Evolutionary conservation across 2,113 vertebrate species (phyloP).

Genomic region (Cervus canadensis): DNA sequence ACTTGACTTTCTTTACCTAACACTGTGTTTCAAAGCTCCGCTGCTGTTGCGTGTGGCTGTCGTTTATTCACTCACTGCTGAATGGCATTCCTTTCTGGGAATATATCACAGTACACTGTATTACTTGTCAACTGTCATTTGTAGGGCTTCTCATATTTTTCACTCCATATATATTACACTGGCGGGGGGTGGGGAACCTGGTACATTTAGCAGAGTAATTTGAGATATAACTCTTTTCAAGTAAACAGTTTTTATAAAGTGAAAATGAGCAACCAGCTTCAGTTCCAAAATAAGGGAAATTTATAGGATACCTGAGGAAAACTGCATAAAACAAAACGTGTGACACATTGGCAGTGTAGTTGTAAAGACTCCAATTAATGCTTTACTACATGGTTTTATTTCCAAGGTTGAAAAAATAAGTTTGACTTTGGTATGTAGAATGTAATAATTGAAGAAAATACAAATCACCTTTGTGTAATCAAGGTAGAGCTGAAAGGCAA

Average conservation of each 20-base stretch:
- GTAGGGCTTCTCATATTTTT: background rate
- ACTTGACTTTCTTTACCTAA: background rate
- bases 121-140: background rate
- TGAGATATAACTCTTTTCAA: background rate
- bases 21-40: background rate
- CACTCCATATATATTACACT: background rate
- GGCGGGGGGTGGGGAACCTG: background rate
- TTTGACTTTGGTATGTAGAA: background rate
- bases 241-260: background rate
- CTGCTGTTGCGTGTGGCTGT: background rate
- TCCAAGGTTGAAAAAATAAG: background rate
- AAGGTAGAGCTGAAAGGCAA: background rate
- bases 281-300: background rate
- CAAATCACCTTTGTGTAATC: background rate
- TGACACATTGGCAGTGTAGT: background rate
- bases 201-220: background rate
- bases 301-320: background rate
- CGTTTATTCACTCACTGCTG: background rate
- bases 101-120: background rate
- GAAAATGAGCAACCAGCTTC: background rate
- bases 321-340: background rate
- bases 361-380: background rate
- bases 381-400: background rate
- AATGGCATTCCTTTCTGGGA: background rate
- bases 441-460: background rate